Conservation (phyloP, 2,113 vertebrate genomes). For the Suncus etruscus region DNA sequence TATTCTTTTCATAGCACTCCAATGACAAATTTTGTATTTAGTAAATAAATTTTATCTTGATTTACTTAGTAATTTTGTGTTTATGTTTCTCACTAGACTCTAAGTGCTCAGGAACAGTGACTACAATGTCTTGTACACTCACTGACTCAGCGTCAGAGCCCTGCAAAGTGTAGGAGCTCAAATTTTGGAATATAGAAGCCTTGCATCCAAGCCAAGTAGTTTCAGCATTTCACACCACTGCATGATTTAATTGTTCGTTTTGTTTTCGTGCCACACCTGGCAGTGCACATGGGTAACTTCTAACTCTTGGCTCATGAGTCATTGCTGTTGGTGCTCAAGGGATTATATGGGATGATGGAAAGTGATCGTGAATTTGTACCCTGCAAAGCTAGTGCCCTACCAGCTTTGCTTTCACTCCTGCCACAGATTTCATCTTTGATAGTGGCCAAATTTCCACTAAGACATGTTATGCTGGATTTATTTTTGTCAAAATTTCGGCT, state of each 20-base stretch:
- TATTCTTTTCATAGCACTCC: not conserved
- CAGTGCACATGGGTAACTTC: no score
- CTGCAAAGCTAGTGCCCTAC: no score
- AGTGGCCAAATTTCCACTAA: not conserved
- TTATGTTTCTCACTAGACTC: not conserved
- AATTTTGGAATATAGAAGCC: not conserved
- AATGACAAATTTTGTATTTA: conserved; percentile 53
- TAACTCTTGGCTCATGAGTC: no score
- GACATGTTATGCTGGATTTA: conserved; percentile 5
- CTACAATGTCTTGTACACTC: not conserved
- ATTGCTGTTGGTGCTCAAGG: no score
- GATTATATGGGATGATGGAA: no score
- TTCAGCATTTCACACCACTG: not conserved
- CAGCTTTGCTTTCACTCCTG: no score
- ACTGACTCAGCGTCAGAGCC: no score
- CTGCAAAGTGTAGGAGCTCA: not conserved
- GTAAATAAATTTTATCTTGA: conserved; percentile 59
- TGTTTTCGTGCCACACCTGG: no score
- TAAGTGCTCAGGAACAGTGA: not conserved
- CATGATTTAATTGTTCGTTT: no score
- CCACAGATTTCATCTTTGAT: not conserved
- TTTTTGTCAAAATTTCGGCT: conserved; percentile 63
- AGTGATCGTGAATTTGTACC: no score
- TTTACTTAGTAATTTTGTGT: conserved; percentile 46
- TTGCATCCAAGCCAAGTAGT: not conserved